Conservation (phyloP, 2,113 vertebrate genomes). For the Myotis yumanensis region DNA sequence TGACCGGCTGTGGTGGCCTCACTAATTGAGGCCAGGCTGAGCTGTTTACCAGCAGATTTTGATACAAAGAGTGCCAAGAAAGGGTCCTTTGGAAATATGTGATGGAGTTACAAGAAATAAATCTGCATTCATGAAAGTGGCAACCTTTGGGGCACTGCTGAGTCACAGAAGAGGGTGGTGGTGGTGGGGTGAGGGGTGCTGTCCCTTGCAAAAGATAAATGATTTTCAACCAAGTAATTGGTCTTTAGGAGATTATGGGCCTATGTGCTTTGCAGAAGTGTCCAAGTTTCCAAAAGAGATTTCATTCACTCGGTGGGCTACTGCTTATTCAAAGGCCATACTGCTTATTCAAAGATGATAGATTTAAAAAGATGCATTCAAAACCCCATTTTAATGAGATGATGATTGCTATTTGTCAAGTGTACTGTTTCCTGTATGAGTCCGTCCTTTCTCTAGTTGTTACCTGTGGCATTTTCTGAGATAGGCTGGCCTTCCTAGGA, state of each 20-base stretch:
- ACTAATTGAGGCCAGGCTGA: constrained; percentile 10
- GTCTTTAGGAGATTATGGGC: neutral
- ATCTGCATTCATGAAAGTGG: neutral
- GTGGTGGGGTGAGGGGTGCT: neutral
- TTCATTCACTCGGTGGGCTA: neutral
- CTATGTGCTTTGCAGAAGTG: neutral
- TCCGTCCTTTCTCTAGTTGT: neutral
- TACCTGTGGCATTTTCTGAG: constrained; percentile 14
- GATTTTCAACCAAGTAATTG: neutral
- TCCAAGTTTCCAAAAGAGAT: constrained; percentile 19
- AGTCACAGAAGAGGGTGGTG: neutral
- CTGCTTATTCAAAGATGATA: neutral
- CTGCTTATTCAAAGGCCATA: neutral
- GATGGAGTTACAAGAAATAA: constrained; percentile 41
- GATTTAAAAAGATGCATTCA: neutral
- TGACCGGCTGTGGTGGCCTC: neutral
- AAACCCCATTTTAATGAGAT: neutral
- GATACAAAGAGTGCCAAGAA: constrained; percentile 33
- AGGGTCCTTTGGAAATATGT: neutral
- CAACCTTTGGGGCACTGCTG: neutral
- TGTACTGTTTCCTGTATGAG: neutral
- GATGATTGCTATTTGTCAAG: neutral
- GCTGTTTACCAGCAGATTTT: constrained; percentile 38
- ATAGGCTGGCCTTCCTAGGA: neutral
- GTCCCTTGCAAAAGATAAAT: constrained; percentile 17